A percentile compares a stretch with the other conserved stretches of the same genome.
Conservation (phyloP, 35 echinoderm and acorn worm species). For the Stichopus chloronotus region DNA sequence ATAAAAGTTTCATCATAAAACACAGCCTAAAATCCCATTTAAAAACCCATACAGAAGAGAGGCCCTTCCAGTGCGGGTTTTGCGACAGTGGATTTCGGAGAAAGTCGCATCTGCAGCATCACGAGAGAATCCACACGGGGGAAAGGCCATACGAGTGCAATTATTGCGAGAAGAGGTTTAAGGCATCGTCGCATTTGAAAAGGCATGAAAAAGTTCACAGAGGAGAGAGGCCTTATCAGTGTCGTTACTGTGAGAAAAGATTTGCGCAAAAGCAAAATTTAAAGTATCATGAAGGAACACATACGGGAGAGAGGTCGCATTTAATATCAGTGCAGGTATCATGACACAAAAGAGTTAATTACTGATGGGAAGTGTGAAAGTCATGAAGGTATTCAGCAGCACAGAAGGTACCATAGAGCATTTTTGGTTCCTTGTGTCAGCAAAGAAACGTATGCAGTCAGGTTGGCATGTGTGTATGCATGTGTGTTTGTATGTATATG, state of each 20-base stretch:
- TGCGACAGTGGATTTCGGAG: not conserved
- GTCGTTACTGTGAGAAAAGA: not conserved
- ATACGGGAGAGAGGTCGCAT: not conserved
- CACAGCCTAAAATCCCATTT: too few relatives aligned
- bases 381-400: too few relatives aligned
- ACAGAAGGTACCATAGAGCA: too few relatives aligned
- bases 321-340: too few relatives aligned
- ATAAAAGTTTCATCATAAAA: too few relatives aligned
- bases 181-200: not conserved
- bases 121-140: conserved; percentile 19
- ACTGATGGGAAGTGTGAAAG: too few relatives aligned
- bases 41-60: not conserved
- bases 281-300: not conserved
- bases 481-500: too few relatives aligned
- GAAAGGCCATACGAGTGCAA: conserved; percentile 39
- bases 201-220: not conserved
- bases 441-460: too few relatives aligned
- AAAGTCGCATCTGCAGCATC: not conserved
- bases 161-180: not conserved
- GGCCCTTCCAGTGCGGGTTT: not conserved
- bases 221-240: not conserved
- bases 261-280: not conserved
- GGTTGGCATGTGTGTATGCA: too few relatives aligned
- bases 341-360: too few relatives aligned
- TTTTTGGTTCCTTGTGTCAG: too few relatives aligned